A percentile compares a stretch with the other conserved stretches of the same genome.
phyloP scores from a whole-genome alignment of 2,113 vertebrate genomes.

The Dasypus novemcinctus region DNA sequence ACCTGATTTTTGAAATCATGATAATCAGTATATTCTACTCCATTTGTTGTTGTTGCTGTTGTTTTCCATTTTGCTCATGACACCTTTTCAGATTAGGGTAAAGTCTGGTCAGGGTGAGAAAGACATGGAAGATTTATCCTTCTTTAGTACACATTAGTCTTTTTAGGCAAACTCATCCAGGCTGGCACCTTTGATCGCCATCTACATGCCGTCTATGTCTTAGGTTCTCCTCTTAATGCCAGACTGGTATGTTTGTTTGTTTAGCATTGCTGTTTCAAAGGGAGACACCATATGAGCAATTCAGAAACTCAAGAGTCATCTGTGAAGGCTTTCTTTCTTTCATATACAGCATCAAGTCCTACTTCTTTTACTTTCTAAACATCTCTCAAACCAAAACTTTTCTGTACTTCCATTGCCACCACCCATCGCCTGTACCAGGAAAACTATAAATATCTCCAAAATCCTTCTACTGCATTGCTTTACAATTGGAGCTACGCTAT shows the following conservation, averaged over 20 bases:
- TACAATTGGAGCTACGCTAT: background rate
- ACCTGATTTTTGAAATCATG: background rate
- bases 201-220: background rate
- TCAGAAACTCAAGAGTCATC: background rate
- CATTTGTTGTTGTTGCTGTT: background rate
- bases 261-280: background rate
- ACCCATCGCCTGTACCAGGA: background rate
- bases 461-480: background rate
- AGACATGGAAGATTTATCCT: background rate
- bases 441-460: background rate
- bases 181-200: background rate
- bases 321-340: background rate
- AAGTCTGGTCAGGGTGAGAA: background rate
- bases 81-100: background rate
- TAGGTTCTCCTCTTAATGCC: background rate
- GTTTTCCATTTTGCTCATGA: background rate
- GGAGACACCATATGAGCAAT: background rate
- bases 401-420: background rate
- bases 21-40: background rate
- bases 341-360: background rate
- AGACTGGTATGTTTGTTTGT: background rate
- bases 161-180: background rate
- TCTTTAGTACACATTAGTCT: background rate
- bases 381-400: background rate
- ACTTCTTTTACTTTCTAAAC: background rate